Base-by-base conservation (phyloP, 53 echinoderm and acorn worm species). In the Arbacia lixula region DNA sequence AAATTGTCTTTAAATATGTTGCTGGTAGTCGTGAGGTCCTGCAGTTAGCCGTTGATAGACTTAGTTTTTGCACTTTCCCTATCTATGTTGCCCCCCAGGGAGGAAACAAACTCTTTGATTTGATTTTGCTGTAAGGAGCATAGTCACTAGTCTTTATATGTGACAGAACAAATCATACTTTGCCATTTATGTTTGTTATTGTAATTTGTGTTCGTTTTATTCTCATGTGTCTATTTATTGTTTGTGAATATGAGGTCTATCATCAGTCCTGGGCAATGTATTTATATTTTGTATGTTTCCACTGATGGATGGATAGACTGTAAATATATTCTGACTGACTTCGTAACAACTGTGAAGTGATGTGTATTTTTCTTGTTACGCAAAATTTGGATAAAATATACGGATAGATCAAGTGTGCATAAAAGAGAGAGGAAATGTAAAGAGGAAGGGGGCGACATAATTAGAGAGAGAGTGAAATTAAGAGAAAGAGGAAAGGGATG, bases 281-380 rank as follows among this genome's bases (percentile, higher is more conserved):
- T 71, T 46, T 71, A 71, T 71, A 71, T 71, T 71, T 71, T 71
- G 71, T 71, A 71, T 46, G 49, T 43, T 28, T 25, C 28, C 29
- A 28, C n/a, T 40, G 36, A 24, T 71, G 71, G 49, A 40, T 71
- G 39, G 46, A 29, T 71, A 71, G 32, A 22, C 71, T 42, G 40
- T 22, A 71, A 71, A 71, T 71, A 71, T 42, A 71, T 71, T 66
- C 66, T 12, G 40, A 49, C 38, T 71, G 71, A 71, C 49, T 27
- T 71, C 50, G 66, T 66, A 38, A 51, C 51, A 14, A n/a, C 51
- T 51, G 3, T 51, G 4, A 66, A 16, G 5, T 12, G 50, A 50
- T 14, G 10, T 19, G 66, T 21, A n/a, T 66, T 55, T 0, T 66
- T 11, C 36, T n/a, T 22, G 12, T 66, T 20, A 36, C 6, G 20